A percentile compares a stretch with the other conserved stretches of the same genome.
Evolutionary conservation across 1,140 invertebrate genomes (phyloP).

Genomic region (Drosophila nigromelanica): DNA sequence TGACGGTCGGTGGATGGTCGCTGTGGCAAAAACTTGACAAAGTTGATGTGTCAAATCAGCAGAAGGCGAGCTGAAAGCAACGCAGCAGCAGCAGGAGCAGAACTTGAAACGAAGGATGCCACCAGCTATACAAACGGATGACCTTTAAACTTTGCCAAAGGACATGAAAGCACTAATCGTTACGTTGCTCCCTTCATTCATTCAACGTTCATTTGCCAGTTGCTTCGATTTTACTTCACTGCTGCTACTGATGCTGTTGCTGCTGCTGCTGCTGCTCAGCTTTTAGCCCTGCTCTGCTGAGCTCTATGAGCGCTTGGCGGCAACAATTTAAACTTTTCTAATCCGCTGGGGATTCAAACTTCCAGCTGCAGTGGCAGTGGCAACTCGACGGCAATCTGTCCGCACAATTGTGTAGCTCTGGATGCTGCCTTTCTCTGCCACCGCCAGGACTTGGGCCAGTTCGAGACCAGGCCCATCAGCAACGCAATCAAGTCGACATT

Average conservation of each 20-base stretch:
- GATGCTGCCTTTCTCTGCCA: conserved; percentile 17
- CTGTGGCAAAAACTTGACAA: conserved; percentile 77
- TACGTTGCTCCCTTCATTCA: conserved; percentile 79
- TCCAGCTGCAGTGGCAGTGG: conserved; percentile 59
- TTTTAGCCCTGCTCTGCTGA: conserved; percentile 1
- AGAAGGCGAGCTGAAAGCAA: conserved; percentile 41
- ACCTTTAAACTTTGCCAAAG: conserved; percentile 83
- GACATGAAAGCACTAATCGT: conserved; percentile 83
- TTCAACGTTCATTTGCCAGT: conserved; percentile 67
- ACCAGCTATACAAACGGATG: conserved; percentile 54
- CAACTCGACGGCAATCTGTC: conserved; percentile 72
- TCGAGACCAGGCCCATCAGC: conserved; percentile 57
- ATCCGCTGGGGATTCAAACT: conserved; percentile 82
- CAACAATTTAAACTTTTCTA: conserved; percentile 83
- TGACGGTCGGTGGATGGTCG: conserved; percentile 41
- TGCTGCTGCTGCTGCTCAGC: not conserved
- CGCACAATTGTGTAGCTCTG: conserved; percentile 68
- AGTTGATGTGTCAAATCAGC: conserved; percentile 82
- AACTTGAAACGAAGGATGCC: conserved; percentile 33
- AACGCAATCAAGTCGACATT: conserved; percentile 81
- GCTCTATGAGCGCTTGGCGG: conserved; percentile 54
- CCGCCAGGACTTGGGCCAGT: conserved; percentile 1
- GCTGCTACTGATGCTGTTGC: not conserved
- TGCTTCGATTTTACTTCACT: conserved; percentile 73
- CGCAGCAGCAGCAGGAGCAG: conserved; percentile 7